These are phyloP conservation scores for Solea solea DNA, from an alignment of 2,113 vertebrate genomes.

Conservation along the genomic window DNA sequence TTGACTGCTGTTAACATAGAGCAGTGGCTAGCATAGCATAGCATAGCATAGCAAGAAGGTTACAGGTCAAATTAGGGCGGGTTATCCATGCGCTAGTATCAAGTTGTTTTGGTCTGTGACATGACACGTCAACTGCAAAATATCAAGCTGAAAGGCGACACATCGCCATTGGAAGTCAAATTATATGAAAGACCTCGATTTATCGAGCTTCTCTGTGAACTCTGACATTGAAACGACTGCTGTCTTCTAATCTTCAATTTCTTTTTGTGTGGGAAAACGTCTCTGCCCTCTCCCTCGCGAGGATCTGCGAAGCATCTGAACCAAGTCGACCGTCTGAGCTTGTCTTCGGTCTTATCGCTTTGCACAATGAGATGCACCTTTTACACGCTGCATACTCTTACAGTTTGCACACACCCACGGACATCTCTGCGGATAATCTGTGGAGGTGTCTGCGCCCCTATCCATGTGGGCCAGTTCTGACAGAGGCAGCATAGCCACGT, in stretches of 20 bases:
- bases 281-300: slow-evolving; percentile 25
- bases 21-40: too few species aligned
- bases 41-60: too few species aligned
- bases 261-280: slow-evolving; percentile 5
- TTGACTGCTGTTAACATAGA: too few species aligned
- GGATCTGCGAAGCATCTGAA: slow-evolving; percentile 51
- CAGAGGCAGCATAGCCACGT: slow-evolving; percentile 42
- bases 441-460: slow-evolving; percentile 30
- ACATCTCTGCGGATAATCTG: slow-evolving; percentile 41
- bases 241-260: neutral
- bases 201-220: too few species aligned
- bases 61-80: too few species aligned
- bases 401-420: slow-evolving; percentile 12
- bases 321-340: slow-evolving; percentile 30
- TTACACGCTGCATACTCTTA: slow-evolving; percentile 14
- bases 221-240: too few species aligned
- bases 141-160: too few species aligned
- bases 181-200: too few species aligned
- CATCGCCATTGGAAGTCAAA: too few species aligned
- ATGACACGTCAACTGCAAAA: too few species aligned
- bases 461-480: slow-evolving; percentile 42
- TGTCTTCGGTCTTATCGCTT: slow-evolving; percentile 38
- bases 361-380: neutral
- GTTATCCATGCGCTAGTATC: too few species aligned
- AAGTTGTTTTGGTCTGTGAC: too few species aligned